Base-by-base conservation (phyloP, 2,797 vertebrate genomes). In the Acipenser ruthenus region DNA sequence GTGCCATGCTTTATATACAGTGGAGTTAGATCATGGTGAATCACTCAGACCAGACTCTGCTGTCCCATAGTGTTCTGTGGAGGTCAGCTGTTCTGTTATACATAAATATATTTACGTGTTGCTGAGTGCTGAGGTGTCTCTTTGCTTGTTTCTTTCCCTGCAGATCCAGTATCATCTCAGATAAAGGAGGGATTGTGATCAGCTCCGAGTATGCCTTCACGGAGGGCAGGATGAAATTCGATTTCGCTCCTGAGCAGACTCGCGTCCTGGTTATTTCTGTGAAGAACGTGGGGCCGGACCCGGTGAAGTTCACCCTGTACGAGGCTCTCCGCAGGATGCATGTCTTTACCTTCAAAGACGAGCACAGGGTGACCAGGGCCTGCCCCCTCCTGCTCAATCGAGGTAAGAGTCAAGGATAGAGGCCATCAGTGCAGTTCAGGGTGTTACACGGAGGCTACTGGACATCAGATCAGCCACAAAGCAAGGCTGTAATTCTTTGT, bases 171-270 rank as follows among this genome's bases (percentile, higher is more conserved):
- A 86, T 91, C 65, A 75, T 89, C 65, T 66, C 83, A 0, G 83
- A 87, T 72, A 93, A 94, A 78, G 65, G 83, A 0, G 90, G 86
- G 0, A 70, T 98, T 48, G 61, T 69, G n/a, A 87, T 97, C 49
- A 11, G 59, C 67, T 88, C 88, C 0, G 63, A 85, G 0, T 15
- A 6, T 0, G 72, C 69, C 61, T 60, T 70, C 10, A 12, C 50
- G 6, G 61, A 86, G 0, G 92, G 91, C 6, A 79, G 65, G 10
- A 81, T 94, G 49, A 48, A 48, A 55, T 69, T 92, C 55, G 1
- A 1, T 0, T 72, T 88, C 64, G 63, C 71, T 10, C 56, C 0
- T 0, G 3, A 72, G 63, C 70, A 65, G 55, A 37, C 67, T 67
- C 37, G 0, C 1, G 10, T 1, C 0, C 12, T 89, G 1, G 77